A percentile compares a stretch with the other conserved stretches of the same genome.
phyloP scores from a whole-genome alignment of 2,888 invertebrate species.

The Leucoma salicis region DNA sequence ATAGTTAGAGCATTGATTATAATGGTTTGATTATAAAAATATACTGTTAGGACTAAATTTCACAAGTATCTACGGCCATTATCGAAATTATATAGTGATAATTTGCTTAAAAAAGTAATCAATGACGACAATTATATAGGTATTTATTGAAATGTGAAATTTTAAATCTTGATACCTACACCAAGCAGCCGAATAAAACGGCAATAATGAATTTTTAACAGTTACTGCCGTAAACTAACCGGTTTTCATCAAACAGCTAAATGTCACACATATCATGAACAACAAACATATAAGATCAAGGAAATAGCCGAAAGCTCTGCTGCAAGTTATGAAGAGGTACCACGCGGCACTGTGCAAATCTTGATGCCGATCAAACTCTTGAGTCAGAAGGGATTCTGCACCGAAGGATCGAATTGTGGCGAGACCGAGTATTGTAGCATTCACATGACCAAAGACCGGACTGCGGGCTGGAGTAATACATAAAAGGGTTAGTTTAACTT shows the following conservation, averaged over 20 bases:
- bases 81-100: too few species aligned
- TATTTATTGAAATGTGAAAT: too few species aligned
- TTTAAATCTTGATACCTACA: too few species aligned
- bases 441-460: constrained; percentile 92
- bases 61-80: too few species aligned
- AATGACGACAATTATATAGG: too few species aligned
- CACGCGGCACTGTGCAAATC: constrained; percentile 86
- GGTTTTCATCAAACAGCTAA: constrained; percentile 80
- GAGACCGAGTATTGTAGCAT: constrained; percentile 89
- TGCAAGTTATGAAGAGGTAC: constrained; percentile 85
- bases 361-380: constrained; percentile 81
- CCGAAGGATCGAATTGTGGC: constrained; percentile 90
- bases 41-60: too few species aligned
- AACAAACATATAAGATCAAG: constrained; percentile 84
- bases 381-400: constrained; percentile 84
- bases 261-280: constrained; percentile 84
- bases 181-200: too few species aligned
- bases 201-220: too few species aligned
- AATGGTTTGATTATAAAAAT: too few species aligned
- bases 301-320: constrained; percentile 85
- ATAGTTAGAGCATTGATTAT: too few species aligned
- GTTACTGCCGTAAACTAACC: constrained; percentile 41
- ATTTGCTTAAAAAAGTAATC: too few species aligned
- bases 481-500: too few species aligned
- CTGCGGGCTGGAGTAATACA: constrained; percentile 91